Evolutionary conservation across 2,797 vertebrate genomes (phyloP), one percentile per base, ranked within the genome.

Genomic region (Pterois miles): DNA sequence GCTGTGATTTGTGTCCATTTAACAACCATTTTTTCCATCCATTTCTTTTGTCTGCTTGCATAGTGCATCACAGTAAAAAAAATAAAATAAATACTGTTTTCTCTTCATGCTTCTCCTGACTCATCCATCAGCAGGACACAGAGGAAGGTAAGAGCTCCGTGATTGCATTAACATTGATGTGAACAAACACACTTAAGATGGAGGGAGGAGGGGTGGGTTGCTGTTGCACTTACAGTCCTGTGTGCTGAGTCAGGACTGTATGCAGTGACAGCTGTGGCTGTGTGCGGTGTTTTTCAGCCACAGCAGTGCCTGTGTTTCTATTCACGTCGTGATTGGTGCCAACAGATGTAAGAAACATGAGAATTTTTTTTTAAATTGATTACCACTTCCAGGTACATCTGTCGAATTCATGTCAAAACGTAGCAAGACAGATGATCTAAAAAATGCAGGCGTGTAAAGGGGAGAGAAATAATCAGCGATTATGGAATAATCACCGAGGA

Each of bases 101-200:
- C 64, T 64, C n/a, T 23, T 79, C 40, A 22, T 12, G 75, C 22
- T 59, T 25, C 16, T 12, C 29, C 13, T 12, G 65, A 16, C 81
- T 86, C 71, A 25, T 89, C 87, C 73, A 57, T 85, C 88, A 82
- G 72, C 91, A 98, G 98, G 96, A 94, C 95, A 95, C 84, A 94
- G 96, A 91, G 96, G 96, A 90, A 95, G 96, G 98, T 96, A 95
- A 95, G 93, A 88, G 88, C 87, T 77, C 67, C 50, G 67, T 86
- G 85, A 93, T 91, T 86, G 79, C 83, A 92, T 92, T 92, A 91
- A 89, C 88, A 92, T 90, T 88, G 89, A 93, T 80, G 86, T 84
- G 88, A 67, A 81, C 80, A 53, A 86, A 89, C 75, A 81, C 70
- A 36, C 82, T 50, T 63, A 53, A 76, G 65, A 18, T 62, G 76